Conservation (phyloP, 1,140 invertebrate genomes). For the Chymomyza costata region DNA sequence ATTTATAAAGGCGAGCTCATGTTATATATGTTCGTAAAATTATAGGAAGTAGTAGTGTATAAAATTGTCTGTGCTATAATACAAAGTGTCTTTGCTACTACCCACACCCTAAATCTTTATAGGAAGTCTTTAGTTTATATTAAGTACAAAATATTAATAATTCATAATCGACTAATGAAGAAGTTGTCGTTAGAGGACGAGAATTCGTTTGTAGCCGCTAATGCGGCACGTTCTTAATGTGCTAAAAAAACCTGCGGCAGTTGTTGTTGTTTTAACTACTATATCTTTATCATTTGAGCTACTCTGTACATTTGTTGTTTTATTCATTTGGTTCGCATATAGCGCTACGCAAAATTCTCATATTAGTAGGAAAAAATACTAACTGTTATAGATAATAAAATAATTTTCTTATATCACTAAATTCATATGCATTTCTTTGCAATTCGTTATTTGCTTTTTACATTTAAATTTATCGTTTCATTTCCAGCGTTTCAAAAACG, state of each 20-base stretch:
- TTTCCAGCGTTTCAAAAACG: conserved; percentile 35
- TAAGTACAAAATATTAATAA: conserved; percentile 46
- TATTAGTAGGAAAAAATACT: conserved; percentile 61
- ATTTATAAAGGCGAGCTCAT: conserved; percentile 51
- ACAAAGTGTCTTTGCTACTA: conserved; percentile 64
- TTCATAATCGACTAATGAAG: conserved; percentile 75
- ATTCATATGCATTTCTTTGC: conserved; percentile 25
- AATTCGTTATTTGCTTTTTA: conserved; percentile 52
- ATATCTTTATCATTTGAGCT: conserved; percentile 12
- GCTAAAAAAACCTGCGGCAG: too few species aligned
- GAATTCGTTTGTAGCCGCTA: conserved; percentile 65
- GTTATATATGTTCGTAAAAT: too few species aligned
- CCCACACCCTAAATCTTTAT: conserved; percentile 68
- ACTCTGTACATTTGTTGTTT: conserved; percentile 19
- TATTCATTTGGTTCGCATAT: conserved; percentile 34
- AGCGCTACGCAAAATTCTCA: conserved; percentile 70
- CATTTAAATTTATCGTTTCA: conserved; percentile 35
- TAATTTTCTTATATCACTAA: conserved; percentile 59
- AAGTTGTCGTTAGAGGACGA: conserved; percentile 75
- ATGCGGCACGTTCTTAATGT: too few species aligned
- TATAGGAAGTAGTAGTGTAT: conserved; percentile 52
- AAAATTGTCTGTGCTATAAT: conserved; percentile 61
- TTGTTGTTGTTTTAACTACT: conserved; percentile 12
- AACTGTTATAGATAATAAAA: conserved; percentile 65
- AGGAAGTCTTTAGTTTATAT: conserved; percentile 59